Evolutionary conservation across 1,140 invertebrate species (phyloP).

Genomic region (Planococcus citri): DNA sequence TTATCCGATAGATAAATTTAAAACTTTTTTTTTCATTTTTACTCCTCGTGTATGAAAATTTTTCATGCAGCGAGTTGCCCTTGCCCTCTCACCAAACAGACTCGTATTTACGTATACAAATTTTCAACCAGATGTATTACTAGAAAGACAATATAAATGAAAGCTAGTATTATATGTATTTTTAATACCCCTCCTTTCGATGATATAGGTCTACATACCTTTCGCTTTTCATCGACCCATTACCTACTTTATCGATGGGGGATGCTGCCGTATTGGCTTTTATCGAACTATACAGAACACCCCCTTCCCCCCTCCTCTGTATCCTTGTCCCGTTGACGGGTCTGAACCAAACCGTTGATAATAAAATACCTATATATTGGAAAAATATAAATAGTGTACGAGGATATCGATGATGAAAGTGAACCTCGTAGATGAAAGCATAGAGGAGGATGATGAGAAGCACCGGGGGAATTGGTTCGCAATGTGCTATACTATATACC

Average conservation of each 20-base stretch:
- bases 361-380: not conserved
- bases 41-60: not conserved
- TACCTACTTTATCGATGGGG: not conserved
- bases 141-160: constrained; percentile 1
- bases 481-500: too few species aligned
- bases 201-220: not conserved
- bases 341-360: not conserved
- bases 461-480: too few species aligned
- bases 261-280: not conserved
- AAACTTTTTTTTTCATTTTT: not conserved
- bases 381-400: too few species aligned
- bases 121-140: not conserved
- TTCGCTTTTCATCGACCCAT: not conserved
- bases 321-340: not conserved
- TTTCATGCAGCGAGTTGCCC: not conserved
- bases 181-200: too few species aligned
- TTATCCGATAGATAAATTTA: not conserved
- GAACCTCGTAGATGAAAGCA: too few species aligned
- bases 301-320: too few species aligned
- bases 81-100: too few species aligned
- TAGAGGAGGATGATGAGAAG: too few species aligned
- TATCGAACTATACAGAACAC: not conserved
- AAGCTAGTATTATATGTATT: too few species aligned
- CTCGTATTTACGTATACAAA: too few species aligned
- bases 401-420: too few species aligned